Conservation (phyloP, 2,797 vertebrate species). For the Oophaga sylvatica region DNA sequence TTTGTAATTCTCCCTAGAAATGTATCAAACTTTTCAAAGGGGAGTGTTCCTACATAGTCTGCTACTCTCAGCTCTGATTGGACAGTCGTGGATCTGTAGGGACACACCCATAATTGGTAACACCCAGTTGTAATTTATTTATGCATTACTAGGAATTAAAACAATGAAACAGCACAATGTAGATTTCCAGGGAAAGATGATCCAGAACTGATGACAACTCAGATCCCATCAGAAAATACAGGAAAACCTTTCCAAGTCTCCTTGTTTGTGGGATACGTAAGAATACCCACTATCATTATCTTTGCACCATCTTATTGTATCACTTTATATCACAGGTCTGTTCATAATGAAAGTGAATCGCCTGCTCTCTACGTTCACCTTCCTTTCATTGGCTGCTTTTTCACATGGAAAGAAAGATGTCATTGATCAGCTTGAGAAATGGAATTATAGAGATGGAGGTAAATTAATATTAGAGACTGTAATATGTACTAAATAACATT, state of each 20-base stretch:
- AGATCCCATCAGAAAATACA: not conserved
- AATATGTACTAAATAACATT: not conserved
- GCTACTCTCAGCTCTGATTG: no score
- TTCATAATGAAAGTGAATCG: slow-evolving; percentile 40
- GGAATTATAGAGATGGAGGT: slow-evolving; percentile 75
- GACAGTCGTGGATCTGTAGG: no score
- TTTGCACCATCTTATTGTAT: not conserved
- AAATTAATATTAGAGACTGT: slow-evolving; percentile 23
- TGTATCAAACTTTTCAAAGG: no score
- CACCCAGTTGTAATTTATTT: no score
- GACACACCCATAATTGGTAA: no score
- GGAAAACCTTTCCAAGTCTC: not conserved
- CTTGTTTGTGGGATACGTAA: no score
- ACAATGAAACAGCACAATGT: no score
- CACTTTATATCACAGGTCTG: slow-evolving; percentile 7
- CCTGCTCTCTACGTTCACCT: slow-evolving; percentile 61
- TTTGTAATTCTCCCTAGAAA: no score
- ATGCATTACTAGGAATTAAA: no score
- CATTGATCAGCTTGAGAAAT: slow-evolving; percentile 65
- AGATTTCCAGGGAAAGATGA: no score
- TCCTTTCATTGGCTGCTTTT: slow-evolving; percentile 16
- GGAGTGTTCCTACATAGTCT: no score
- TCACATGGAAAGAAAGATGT: slow-evolving; percentile 62
- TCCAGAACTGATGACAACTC: no score
- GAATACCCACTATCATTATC: not conserved